phyloP scores from a whole-genome alignment of 2,113 vertebrate genomes.

The Bostrychus sinensis region DNA sequence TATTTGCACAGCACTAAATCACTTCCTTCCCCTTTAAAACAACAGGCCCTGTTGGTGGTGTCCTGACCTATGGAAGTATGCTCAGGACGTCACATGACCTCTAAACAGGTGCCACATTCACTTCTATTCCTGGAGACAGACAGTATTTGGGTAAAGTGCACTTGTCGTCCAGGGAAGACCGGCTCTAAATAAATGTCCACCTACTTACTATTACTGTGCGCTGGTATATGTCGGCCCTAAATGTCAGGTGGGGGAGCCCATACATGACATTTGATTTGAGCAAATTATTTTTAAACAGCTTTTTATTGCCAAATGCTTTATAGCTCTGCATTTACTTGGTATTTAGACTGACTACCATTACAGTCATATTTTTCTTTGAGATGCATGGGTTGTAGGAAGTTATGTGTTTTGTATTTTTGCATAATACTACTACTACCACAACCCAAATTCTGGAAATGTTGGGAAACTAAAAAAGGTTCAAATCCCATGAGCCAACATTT shows the following conservation, averaged over 20 bases:
- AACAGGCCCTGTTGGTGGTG: not conserved
- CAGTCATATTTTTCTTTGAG: no score
- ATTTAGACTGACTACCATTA: no score
- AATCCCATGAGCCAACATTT: no score
- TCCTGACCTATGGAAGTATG: conserved; percentile 1
- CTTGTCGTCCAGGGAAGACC: not conserved
- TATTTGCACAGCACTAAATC: not conserved
- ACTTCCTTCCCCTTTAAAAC: conserved; percentile 1
- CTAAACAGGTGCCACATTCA: not conserved
- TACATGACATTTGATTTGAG: not conserved
- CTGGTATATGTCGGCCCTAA: not conserved
- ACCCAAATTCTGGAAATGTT: no score
- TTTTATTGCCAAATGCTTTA: not conserved
- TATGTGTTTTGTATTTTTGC: no score
- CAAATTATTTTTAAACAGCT: not conserved
- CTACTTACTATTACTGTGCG: conserved; percentile 2
- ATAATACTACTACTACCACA: no score
- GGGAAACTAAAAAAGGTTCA: no score
- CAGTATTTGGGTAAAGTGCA: not conserved
- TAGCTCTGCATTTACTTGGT: not conserved
- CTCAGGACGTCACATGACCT: not conserved
- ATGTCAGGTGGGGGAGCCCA: no score
- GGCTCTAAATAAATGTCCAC: not conserved
- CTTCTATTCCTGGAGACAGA: not conserved
- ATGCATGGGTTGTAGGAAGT: no score